Evolutionary conservation across 2,888 invertebrate species (phyloP), one percentile per base, ranked within the genome.

Genomic region (Eupithecia exiguata): DNA sequence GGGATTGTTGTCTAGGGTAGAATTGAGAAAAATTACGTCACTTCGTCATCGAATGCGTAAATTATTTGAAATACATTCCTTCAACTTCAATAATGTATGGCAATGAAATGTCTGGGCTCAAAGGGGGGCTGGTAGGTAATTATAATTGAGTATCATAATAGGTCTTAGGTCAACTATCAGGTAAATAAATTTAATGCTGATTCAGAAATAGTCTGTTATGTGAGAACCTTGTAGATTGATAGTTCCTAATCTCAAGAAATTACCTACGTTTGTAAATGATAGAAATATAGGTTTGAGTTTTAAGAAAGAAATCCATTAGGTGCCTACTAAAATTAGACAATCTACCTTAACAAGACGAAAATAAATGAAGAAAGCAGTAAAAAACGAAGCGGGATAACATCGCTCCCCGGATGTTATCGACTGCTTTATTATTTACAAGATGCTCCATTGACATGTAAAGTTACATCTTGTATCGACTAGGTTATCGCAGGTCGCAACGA

Each of bases 401-500:
- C 68, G 21, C 10, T 53, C 21, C 25, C 16, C 40, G 58, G 70
- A 74, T 75, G 73, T 74, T 80, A 79, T 78, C 80, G 68, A 75
- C 70, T 73, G 40, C 76, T 77, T 72, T 77, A 78, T 79, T 76
- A 76, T 76, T 78, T 74, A 75, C 74, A 53, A 75, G 70, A 66
- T 63, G 72, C 70, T 78, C 76, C 81, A 84, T 87, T 88, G 83
- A 79, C 86, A 86, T 85, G 80, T 81, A 80, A 81, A 83, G 40
- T n/a, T 38, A 40, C 40, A 43, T 66, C 40, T 66, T 40, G 6
- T 40, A 66, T 38, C 80, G 78, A 69, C 77, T 81, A 83, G 88
- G 88, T 88, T 89, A 89, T 89, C 89, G 76, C 72, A 78, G 87
- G 84, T 87, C 84, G 77, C 68, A 62, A 74, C 76, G 81, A 80